Evolutionary conservation across 1,140 invertebrate species (phyloP), one percentile per base, ranked within the genome.

Genomic region (Achatina immaculata): DNA sequence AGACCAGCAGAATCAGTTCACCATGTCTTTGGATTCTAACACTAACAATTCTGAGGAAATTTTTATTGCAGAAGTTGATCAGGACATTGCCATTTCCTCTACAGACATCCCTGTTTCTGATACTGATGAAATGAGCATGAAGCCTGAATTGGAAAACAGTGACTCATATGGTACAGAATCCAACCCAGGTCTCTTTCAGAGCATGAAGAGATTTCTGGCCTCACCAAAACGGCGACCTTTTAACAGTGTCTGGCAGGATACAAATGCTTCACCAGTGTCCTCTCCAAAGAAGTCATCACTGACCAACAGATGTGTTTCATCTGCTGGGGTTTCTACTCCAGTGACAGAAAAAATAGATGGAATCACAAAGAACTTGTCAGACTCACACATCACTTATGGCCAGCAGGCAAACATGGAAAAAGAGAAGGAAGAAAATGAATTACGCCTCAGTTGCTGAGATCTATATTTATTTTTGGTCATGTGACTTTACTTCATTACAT

Each of bases 11-110:
- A 81, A 79, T 65, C 86, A 87, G 65, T 89, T 89, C 76, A 76
- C 85, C 79, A 69, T 89, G 43, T 88, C 88, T 31, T 71, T 89
- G 16, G 88, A 88, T 24, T 77, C 84, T 1, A 83, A 86, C 6
- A 81, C 66, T 40, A 48, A 68, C 31, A 73, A 65, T 58, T 51
- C 81, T 16, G 40, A 40, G 45, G 77, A 68, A 21, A 28, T 31
- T 51, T 43, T 4, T 28, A 24, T 62, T 34, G 0, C 34, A 36
- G 7, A 3, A 31, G 55, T 34, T 36, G 48, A 76, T 28, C 31
- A 40, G 21, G 2, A n/a, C 1, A 21, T 9, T 21, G 1, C 24
- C 6, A 42, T 31, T 38, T 71, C 7, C 68, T 21, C 38, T 31
- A 43, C 38, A 31, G 31, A 28, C 31, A 14, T 36, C 40, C 16